Evolutionary conservation across 2,113 vertebrate species (phyloP), one percentile per base, ranked within the genome.

Genomic region (Rana temporaria): DNA sequence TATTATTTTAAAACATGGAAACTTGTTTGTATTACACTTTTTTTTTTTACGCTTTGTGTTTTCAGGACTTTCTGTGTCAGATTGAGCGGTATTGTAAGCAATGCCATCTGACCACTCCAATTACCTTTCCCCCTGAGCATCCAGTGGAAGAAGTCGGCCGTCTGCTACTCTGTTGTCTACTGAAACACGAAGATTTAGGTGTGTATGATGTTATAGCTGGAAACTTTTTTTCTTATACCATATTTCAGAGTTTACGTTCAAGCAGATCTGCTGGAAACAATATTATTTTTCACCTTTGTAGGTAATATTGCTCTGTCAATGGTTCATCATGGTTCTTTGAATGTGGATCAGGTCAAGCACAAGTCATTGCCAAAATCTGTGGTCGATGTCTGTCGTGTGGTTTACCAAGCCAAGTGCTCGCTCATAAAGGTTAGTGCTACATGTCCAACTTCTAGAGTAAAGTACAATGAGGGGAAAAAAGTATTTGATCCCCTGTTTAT

Each of bases 181-280:
- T 99, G 65, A 99, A 99, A 86, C 98, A 99, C 84, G 97, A 99
- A 81, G 98, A 99, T 91, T 95, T 99, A 71, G 98, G 98, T 99
- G 96, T 53, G 86, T 85, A 24, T 17, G 30, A 48, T 48, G 8
- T 48, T 48, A 6, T 48, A 0, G 34, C 34, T 6, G 42, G 11
- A 48, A 48, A 48, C 9, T 12, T 14, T 1, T 48, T 1, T 48
- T 34, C n/a, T 12, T 48, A 48, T 1, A 48, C 14, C 19, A 68
- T 48, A 16, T 22, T 48, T 6, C n/a, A 20, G 4, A 22, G 12
- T 69, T 2, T 48, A 2, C 6, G 9, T 20, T 0, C 4, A 22
- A 59, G 24, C 16, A 74, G 53, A 67, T 30, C 4, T 5, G 22
- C 34, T 52, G 48, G 59, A 42, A 0, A 0, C 55, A 4, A 6